Evolutionary conservation across 2,113 vertebrate genomes (phyloP).

Genomic region (Mesoclemmys tuberculata): DNA sequence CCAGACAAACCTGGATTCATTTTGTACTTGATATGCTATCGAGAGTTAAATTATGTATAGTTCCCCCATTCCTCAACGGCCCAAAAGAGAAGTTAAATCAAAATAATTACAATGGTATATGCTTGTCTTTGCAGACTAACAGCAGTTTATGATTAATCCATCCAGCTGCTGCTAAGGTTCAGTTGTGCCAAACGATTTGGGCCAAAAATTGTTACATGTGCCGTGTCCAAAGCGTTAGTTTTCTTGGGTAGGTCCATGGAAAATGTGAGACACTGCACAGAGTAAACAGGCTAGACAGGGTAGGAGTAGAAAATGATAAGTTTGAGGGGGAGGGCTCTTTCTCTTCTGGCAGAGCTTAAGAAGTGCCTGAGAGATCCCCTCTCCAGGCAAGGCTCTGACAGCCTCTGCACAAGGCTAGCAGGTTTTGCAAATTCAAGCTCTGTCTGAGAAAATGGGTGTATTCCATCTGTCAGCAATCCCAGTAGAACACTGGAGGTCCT

Average conservation of each 20-base stretch:
- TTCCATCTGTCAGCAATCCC: conserved; percentile 22
- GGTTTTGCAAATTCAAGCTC: conserved; percentile 20
- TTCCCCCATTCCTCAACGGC: neutral
- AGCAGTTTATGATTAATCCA: conserved; percentile 35
- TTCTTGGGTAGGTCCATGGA: neutral
- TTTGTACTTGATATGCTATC: neutral
- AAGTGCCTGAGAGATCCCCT: neutral
- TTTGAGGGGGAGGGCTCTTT: neutral
- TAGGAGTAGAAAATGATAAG: neutral
- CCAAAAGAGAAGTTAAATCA: neutral
- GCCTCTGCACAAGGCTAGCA: conserved; percentile 37
- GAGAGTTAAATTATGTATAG: neutral
- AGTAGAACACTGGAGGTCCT: neutral
- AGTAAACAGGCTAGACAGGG: conserved; percentile 40
- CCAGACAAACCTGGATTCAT: neutral
- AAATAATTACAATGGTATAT: neutral
- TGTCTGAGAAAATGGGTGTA: conserved; percentile 38
- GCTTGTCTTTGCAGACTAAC: neutral
- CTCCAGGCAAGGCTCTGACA: neutral
- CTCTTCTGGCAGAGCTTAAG: neutral
- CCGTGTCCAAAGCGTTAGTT: neutral
- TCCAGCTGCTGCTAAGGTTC: conserved; percentile 49
- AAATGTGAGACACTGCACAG: conserved; percentile 34
- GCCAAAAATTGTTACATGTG: neutral
- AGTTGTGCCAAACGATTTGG: neutral